A percentile compares a stretch with the other conserved stretches of the same genome.
These are phyloP conservation scores for Poecile montanus DNA, from an alignment of 2,797 vertebrate genomes.

Conservation along the genomic window DNA sequence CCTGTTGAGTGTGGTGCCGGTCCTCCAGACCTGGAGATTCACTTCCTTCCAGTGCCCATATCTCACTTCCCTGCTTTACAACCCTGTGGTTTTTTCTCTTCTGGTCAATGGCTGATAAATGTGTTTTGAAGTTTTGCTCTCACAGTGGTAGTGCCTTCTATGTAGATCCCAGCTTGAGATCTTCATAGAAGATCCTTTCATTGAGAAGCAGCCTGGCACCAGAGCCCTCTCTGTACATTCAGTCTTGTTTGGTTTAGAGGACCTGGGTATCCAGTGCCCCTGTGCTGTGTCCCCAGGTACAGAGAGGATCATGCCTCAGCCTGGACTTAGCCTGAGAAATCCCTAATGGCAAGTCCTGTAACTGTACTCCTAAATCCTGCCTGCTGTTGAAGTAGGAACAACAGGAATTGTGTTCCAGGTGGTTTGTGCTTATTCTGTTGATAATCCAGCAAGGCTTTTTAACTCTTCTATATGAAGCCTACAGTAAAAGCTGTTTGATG, in stretches of 20 bases:
- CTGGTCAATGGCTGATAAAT: background rate
- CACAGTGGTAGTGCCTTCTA: background rate
- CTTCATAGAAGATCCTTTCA: background rate
- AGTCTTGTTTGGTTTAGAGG: background rate
- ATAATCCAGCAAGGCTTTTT: background rate
- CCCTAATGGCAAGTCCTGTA: background rate
- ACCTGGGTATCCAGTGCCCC: background rate
- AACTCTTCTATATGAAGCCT: background rate
- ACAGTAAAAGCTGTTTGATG: background rate
- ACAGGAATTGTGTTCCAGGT: background rate
- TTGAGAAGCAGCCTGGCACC: background rate
- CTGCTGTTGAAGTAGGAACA: background rate
- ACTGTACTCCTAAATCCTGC: background rate
- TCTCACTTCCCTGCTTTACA: background rate
- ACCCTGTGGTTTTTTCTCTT: background rate
- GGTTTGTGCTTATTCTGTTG: background rate
- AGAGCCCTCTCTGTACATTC: background rate
- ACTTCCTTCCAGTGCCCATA: background rate
- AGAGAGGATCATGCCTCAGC: background rate
- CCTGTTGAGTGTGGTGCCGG: rapidly evolving
- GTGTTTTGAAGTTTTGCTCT: background rate
- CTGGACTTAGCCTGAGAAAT: background rate
- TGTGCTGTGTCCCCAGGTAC: background rate
- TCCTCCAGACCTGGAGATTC: background rate
- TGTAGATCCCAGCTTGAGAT: background rate